phyloP scores from a whole-genome alignment of 2,888 invertebrate genomes.

The Eremobia ochroleuca region DNA sequence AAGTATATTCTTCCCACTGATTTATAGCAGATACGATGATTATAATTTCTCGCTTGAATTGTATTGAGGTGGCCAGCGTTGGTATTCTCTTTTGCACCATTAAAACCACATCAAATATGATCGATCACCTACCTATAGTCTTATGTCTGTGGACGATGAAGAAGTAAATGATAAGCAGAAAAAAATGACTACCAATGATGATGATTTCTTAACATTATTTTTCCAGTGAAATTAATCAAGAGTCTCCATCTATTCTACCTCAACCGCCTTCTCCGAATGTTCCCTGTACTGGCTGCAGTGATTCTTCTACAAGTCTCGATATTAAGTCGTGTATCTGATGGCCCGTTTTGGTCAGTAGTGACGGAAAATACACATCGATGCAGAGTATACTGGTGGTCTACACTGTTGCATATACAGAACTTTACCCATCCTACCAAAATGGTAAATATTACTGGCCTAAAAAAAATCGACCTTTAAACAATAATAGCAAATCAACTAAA shows the following conservation, averaged over 20 bases:
- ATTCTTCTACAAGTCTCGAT: slow-evolving; percentile 79
- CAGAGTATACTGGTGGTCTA: slow-evolving; percentile 81
- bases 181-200: background rate
- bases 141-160: too few relatives aligned
- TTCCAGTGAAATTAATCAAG: slow-evolving; percentile 79
- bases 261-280: slow-evolving; percentile 81
- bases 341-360: slow-evolving; percentile 75
- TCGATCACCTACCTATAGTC: too few relatives aligned
- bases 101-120: background rate
- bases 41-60: background rate
- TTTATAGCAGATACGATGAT: background rate
- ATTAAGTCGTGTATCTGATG: slow-evolving; percentile 77
- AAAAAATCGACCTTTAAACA: background rate
- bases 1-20: slow-evolving; percentile 49
- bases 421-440: slow-evolving; percentile 71
- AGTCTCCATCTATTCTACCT: slow-evolving; percentile 82
- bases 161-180: background rate
- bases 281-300: slow-evolving; percentile 78
- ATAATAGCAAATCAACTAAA: background rate
- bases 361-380: slow-evolving; percentile 71
- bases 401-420: slow-evolving; percentile 81
- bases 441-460: slow-evolving; percentile 65
- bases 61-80: background rate
- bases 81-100: background rate
- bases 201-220: background rate